These are phyloP conservation scores for Channa maculata DNA, from an alignment of 2,113 vertebrate species.

Conservation along the genomic window DNA sequence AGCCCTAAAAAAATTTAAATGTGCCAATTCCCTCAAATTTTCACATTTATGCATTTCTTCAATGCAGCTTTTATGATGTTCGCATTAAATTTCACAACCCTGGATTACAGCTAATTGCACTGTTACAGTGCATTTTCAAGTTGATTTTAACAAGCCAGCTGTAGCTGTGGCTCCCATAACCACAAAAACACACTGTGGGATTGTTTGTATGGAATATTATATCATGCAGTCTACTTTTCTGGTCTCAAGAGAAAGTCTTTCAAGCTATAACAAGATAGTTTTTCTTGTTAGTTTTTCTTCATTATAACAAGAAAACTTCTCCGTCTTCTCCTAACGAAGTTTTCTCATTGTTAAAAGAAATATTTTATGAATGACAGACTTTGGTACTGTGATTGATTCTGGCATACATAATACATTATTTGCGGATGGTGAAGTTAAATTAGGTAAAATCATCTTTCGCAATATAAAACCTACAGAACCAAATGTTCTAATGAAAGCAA, in stretches of 20 bases:
- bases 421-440: constrained; percentile 16
- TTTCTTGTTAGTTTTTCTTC: constrained; percentile 25
- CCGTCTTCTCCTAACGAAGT: constrained; percentile 2
- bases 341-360: background rate
- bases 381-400: too few relatives aligned
- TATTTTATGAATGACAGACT: too few relatives aligned
- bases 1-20: background rate
- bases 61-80: background rate
- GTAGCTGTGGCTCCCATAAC: constrained; percentile 27
- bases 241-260: constrained; percentile 30
- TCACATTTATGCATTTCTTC: background rate
- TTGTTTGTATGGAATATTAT: constrained; percentile 26
- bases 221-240: constrained; percentile 26
- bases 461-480: background rate
- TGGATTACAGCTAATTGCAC: constrained; percentile 45
- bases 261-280: constrained; percentile 28
- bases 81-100: constrained; percentile 7
- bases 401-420: background rate
- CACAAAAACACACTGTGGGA: constrained; percentile 26
- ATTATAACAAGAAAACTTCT: constrained; percentile 18
- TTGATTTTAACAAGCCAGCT: constrained; percentile 55
- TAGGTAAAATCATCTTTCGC: constrained; percentile 14
- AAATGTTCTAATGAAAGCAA: background rate
- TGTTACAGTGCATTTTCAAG: constrained; percentile 47
- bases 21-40: background rate